Conservation (phyloP, 1,140 invertebrate species). For the Polyergus mexicanus region DNA sequence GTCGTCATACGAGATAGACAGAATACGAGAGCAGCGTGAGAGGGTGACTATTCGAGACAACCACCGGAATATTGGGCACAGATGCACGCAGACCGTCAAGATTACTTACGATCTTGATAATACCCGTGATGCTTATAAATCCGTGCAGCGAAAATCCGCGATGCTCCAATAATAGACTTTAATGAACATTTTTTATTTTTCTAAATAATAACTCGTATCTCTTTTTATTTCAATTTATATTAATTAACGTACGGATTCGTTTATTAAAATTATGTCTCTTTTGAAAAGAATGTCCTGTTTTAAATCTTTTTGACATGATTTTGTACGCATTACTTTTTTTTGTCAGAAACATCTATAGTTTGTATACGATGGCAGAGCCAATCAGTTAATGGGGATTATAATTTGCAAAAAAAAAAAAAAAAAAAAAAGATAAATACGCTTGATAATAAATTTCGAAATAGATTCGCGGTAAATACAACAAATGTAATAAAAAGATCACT, state of each 20-base stretch:
- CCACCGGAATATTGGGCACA: constrained; percentile 76
- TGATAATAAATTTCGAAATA: neutral
- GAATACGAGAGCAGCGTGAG: constrained; percentile 26
- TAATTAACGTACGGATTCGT: neutral
- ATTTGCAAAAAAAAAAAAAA: neutral
- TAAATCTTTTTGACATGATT: neutral
- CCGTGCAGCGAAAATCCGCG: neutral
- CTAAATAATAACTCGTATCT: neutral
- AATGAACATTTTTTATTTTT: neutral
- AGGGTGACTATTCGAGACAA: constrained; percentile 42
- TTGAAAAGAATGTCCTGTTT: neutral
- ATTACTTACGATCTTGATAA: constrained; percentile 74
- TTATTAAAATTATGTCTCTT: neutral
- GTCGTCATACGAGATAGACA: constrained; percentile 53
- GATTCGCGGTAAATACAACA: neutral
- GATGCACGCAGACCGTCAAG: constrained; percentile 73
- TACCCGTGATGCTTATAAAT: constrained; percentile 38
- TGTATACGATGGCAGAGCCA: neutral
- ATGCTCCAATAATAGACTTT: constrained; percentile 6
- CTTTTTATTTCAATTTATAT: neutral
- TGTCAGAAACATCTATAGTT: neutral
- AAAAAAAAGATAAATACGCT: neutral
- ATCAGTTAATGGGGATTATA: neutral
- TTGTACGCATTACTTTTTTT: neutral
- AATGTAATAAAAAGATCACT: neutral